Evolutionary conservation across 2,113 vertebrate genomes (phyloP).

Genomic region (Podarcis raffonei): DNA sequence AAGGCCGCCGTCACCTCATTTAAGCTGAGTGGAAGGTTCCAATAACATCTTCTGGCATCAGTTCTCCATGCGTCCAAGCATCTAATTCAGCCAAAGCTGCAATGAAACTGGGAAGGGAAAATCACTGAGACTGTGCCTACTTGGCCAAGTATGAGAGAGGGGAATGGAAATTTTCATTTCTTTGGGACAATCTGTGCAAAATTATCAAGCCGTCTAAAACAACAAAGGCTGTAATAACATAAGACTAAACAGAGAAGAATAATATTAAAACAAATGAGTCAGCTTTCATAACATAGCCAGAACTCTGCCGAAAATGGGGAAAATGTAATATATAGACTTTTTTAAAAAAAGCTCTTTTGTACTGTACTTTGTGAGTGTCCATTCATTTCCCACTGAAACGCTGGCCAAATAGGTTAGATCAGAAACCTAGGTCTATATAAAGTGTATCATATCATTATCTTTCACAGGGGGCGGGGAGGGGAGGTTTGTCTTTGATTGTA

Average conservation of each 20-base stretch:
- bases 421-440: neutral
- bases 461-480: neutral
- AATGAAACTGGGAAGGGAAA: neutral
- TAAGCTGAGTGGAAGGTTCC: neutral
- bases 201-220: constrained; percentile 19
- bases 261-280: constrained; percentile 30
- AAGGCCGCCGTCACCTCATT: neutral
- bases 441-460: neutral
- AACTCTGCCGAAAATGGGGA: neutral
- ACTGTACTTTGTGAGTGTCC: neutral
- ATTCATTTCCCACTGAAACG: constrained; percentile 1
- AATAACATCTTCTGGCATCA: neutral
- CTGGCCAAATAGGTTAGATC: neutral
- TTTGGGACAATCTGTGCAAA: neutral
- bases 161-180: neutral
- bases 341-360: fast-evolving
- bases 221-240: constrained; percentile 9
- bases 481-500: neutral
- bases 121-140: neutral
- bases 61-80: neutral
- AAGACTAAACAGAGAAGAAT: constrained; percentile 17
- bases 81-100: neutral
- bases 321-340: neutral
- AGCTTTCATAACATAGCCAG: neutral
- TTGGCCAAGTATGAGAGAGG: constrained; percentile 12